Evolutionary conservation across 1,140 invertebrate genomes (phyloP).

Genomic region (Drosophila watanabei): DNA sequence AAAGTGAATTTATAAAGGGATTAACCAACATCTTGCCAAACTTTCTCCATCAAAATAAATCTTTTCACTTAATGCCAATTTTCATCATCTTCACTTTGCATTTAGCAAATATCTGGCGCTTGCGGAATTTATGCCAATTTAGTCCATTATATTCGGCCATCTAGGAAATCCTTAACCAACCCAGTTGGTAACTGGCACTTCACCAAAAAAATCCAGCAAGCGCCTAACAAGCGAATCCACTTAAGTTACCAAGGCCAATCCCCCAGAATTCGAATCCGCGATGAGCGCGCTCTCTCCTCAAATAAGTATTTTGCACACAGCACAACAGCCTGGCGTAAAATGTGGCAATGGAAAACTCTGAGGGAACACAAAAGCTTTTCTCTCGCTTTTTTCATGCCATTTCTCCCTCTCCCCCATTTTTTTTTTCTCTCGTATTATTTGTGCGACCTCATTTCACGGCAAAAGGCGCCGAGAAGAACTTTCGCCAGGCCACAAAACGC

Average conservation of each 20-base stretch:
- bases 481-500: slow-evolving; percentile 71
- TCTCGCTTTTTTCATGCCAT: slow-evolving; percentile 20
- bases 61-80: slow-evolving; percentile 17
- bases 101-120: slow-evolving; percentile 18
- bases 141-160: slow-evolving; percentile 36
- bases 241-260: slow-evolving; percentile 60
- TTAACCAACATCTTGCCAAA: neutral
- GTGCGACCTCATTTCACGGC: slow-evolving; percentile 70
- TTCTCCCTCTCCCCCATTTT: slow-evolving; percentile 4
- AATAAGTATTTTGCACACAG: slow-evolving; percentile 46
- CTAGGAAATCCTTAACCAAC: slow-evolving; percentile 24
- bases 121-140: slow-evolving; percentile 43
- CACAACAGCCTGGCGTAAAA: slow-evolving; percentile 23
- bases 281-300: slow-evolving; percentile 34
- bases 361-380: slow-evolving; percentile 48
- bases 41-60: neutral
- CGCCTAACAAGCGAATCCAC: slow-evolving; percentile 56
- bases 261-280: slow-evolving; percentile 47
- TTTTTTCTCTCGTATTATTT: slow-evolving; percentile 26
- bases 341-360: slow-evolving; percentile 37
- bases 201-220: slow-evolving; percentile 17
- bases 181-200: slow-evolving; percentile 43
- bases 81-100: slow-evolving; percentile 27
- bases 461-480: slow-evolving; percentile 66
- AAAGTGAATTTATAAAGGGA: neutral